Evolutionary conservation across 2,113 vertebrate genomes (phyloP).

Genomic region (Atherinomorus stipes): DNA sequence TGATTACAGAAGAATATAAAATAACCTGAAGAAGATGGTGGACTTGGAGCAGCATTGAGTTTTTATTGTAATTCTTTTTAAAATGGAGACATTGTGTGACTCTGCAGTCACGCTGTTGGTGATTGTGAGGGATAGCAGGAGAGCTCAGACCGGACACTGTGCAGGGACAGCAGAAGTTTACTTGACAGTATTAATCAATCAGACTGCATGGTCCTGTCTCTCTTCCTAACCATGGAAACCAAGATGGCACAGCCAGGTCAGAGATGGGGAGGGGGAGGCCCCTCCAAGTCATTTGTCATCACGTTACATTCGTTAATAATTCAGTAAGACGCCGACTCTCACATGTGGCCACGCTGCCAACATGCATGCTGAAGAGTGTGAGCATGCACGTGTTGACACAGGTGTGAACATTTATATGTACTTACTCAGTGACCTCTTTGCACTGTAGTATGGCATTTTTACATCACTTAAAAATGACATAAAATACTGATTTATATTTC

Average conservation of each 20-base stretch:
- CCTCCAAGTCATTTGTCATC: constrained; percentile 71
- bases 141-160: constrained; percentile 59
- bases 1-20: neutral
- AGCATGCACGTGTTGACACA: constrained; percentile 19
- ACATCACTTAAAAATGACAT: constrained; percentile 1
- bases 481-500: neutral
- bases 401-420: constrained; percentile 41
- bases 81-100: constrained; percentile 65
- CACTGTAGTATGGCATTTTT: constrained; percentile 10
- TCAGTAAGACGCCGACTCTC: constrained; percentile 59
- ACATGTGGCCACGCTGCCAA: constrained; percentile 17
- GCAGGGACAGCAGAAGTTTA: constrained; percentile 72
- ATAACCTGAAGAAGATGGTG: constrained; percentile 38
- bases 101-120: constrained; percentile 63
- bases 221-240: constrained; percentile 66
- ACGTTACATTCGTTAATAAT: constrained; percentile 69
- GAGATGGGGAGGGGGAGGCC: constrained; percentile 44
- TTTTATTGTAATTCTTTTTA: neutral
- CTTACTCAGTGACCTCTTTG: constrained; percentile 10
- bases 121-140: constrained; percentile 69
- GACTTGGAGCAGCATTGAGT: constrained; percentile 4
- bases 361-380: constrained; percentile 8
- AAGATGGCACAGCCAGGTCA: constrained; percentile 67
- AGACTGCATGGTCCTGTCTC: constrained; percentile 47
- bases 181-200: constrained; percentile 76